Evolutionary conservation across 2,888 invertebrate species (phyloP).

Genomic region (Himalopsyche anomala): DNA sequence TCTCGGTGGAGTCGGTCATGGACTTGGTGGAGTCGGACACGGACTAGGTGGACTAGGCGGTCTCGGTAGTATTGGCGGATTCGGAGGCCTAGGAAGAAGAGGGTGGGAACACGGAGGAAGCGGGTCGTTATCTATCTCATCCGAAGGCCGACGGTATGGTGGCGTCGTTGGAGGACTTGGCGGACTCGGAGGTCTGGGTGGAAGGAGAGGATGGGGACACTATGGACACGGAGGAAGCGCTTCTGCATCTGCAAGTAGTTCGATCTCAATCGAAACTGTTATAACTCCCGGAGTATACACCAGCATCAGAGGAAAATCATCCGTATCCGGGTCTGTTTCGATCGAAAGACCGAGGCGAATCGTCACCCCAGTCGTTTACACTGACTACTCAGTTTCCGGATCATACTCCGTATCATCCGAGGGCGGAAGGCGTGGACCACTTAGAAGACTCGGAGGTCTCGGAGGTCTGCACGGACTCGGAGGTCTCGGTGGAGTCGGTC

Average conservation of each 20-base stretch:
- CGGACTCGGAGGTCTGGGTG: constrained; percentile 11
- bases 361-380: constrained; percentile 46
- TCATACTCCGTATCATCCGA: constrained; percentile 45
- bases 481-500: no score
- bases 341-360: constrained; percentile 42
- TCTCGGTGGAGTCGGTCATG: background rate
- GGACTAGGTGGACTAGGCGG: background rate
- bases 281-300: background rate
- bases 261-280: constrained; percentile 46
- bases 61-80: constrained; percentile 22
- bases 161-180: constrained; percentile 24
- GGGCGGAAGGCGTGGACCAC: background rate
- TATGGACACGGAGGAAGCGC: constrained; percentile 46
- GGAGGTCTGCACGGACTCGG: no score
- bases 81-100: no score
- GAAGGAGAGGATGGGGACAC: no score
- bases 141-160: constrained; percentile 6
- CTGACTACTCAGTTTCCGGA: constrained; percentile 27
- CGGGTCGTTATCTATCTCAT: background rate
- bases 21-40: background rate
- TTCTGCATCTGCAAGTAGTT: constrained; percentile 45
- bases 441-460: background rate
- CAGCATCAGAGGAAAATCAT: background rate
- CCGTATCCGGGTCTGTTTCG: constrained; percentile 9
- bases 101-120: no score